A percentile compares a stretch with the other conserved stretches of the same genome.
Evolutionary conservation across 1,140 invertebrate genomes (phyloP).

Genomic region (Whitmania pigra): DNA sequence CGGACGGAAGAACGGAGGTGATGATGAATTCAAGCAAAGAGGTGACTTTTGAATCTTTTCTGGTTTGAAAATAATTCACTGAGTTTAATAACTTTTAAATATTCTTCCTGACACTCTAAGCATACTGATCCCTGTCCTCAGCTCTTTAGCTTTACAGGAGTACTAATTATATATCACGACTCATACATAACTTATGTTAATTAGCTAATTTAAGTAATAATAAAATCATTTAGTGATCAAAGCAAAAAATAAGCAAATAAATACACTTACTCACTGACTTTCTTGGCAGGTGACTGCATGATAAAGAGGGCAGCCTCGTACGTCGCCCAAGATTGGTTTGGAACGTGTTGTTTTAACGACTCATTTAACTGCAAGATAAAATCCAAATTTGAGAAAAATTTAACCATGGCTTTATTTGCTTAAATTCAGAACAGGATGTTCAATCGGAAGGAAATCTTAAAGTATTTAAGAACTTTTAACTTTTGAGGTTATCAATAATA

Average conservation of each 20-base stretch:
- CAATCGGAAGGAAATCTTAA: too few species aligned
- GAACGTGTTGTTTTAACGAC: constrained; percentile 38
- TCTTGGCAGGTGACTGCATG: constrained; percentile 87
- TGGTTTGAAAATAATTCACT: constrained; percentile 1
- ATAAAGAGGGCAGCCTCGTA: constrained; percentile 88
- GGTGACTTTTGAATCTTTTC: neutral
- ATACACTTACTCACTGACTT: constrained; percentile 88
- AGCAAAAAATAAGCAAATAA: neutral
- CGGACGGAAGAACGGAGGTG: neutral
- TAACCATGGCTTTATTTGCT: neutral
- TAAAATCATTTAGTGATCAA: too few species aligned
- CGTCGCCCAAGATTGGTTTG: constrained; percentile 65
- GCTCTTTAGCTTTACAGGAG: too few species aligned
- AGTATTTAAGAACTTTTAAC: neutral
- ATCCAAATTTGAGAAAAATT: neutral
- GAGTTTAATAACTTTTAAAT: too few species aligned
- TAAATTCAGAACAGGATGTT: neutral
- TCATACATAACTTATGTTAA: too few species aligned
- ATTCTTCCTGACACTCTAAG: too few species aligned
- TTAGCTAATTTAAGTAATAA: too few species aligned
- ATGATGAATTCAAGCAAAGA: neutral
- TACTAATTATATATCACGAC: too few species aligned
- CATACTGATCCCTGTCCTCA: too few species aligned
- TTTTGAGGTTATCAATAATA: neutral
- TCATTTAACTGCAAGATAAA: constrained; percentile 43